Evolutionary conservation across 2,113 vertebrate species (phyloP).

Genomic region (Hemichromis elongatus): DNA sequence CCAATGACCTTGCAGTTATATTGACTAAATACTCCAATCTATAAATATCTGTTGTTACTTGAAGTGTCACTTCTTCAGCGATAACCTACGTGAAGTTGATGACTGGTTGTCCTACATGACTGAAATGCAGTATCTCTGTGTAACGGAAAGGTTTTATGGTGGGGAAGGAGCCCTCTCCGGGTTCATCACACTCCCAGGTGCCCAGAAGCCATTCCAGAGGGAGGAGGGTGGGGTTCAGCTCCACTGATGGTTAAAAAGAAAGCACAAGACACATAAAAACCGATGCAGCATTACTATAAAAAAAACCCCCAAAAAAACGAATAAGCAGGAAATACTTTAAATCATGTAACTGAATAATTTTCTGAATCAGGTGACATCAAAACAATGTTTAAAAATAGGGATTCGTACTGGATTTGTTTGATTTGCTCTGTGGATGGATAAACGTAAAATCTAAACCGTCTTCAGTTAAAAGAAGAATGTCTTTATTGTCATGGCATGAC

Average conservation of each 20-base stretch:
- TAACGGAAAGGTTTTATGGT: constrained; percentile 85
- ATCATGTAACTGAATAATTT: not conserved
- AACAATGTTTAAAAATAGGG: not conserved
- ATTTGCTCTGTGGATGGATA: not conserved
- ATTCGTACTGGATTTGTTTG: not conserved
- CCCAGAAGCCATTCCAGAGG: constrained; percentile 93
- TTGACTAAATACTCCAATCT: not conserved
- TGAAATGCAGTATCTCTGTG: constrained; percentile 84
- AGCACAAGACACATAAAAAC: not conserved
- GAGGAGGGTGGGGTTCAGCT: constrained; percentile 77
- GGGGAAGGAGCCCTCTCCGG: constrained; percentile 82
- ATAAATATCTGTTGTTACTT: not conserved
- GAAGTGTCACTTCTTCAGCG: not conserved
- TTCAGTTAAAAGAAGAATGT: not conserved
- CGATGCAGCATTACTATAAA: not conserved
- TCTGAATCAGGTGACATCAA: not conserved
- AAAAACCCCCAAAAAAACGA: not conserved
- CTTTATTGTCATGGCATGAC: not conserved
- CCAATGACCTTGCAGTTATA: not conserved
- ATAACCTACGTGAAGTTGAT: constrained; percentile 82
- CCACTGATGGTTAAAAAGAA: constrained; percentile 46
- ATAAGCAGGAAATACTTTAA: not conserved
- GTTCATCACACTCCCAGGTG: constrained; percentile 86
- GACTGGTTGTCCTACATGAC: constrained; percentile 78
- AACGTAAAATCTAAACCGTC: not conserved